These are phyloP conservation scores for Euthynnus affinis DNA, from an alignment of 2,797 vertebrate species.

Conservation along the genomic window DNA sequence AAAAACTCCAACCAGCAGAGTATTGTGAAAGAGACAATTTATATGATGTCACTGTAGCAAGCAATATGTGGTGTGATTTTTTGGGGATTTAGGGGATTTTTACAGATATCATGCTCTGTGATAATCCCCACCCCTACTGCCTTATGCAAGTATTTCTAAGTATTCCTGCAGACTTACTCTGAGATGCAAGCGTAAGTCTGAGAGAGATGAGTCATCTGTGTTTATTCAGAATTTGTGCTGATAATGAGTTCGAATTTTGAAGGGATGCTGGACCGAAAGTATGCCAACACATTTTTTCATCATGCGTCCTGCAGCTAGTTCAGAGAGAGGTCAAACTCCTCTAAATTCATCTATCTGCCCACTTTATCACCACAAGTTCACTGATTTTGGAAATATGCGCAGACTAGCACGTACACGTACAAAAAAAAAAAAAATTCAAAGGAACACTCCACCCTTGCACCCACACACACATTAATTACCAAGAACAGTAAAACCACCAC, in stretches of 20 bases:
- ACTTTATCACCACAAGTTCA: not conserved
- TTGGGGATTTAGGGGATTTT: not conserved
- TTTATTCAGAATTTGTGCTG: constrained; percentile 4
- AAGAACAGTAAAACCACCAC: constrained; percentile 73
- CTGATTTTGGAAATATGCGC: constrained; percentile 13
- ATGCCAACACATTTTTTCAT: constrained; percentile 25
- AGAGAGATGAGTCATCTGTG: constrained; percentile 10
- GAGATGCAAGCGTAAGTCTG: not conserved
- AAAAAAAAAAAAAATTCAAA: constrained; percentile 52
- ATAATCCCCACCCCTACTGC: not conserved
- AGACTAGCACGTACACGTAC: constrained; percentile 29
- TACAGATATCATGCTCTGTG: not conserved
- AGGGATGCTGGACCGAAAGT: not conserved
- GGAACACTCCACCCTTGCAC: constrained; percentile 51
- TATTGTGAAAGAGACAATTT: not conserved
- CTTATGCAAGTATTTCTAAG: not conserved
- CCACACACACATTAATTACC: constrained; percentile 57
- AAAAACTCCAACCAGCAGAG: constrained; percentile 1
- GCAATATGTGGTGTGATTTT: not conserved
- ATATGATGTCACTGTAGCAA: not conserved
- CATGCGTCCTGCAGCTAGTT: constrained; percentile 24
- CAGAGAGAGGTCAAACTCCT: constrained; percentile 15
- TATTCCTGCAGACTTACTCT: constrained; percentile 4
- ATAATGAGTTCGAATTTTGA: constrained; percentile 10
- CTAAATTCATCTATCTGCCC: not conserved